Evolutionary conservation across 1,140 invertebrate genomes (phyloP), one percentile per base, ranked within the genome.

Genomic region (Drosophila melanica): DNA sequence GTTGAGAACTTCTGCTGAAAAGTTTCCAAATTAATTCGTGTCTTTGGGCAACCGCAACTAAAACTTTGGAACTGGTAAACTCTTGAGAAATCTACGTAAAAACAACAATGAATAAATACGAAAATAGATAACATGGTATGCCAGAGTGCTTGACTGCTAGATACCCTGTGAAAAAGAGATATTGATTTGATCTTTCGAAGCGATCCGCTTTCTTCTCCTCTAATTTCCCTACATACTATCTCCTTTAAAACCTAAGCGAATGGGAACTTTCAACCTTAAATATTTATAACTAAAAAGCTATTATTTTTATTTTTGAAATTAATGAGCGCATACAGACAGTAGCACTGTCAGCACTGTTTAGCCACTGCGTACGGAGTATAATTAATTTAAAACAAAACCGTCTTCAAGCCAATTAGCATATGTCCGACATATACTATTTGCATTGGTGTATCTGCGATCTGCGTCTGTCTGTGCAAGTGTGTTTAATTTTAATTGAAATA

Each of bases 401-500:
- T 35, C 54, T 41, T 59, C 45, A 39, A 71, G 48, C 35, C 73
- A 75, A 75, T 75, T 75, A 71, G 55, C 68, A 75, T 75, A 75
- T 55, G 54, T 63, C 72, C 45, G 41, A 10, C 60, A 63, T 41
- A 71, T 41, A 41, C 57, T 44, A 16, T 37, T 6, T 69, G 23
- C 45, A 42, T 75, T 39, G 51, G 3, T 23, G 18, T 42, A 57
- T 69, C 59, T 71, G 12, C 48, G 27, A 54, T 47, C 45, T 55
- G 41, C 30, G 53, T 41, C 27, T 54, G 41, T 55, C 20, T 60
- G 59, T 62, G 65, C 55, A 58, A 57, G 65, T 66, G 59, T 75
- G 37, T 65, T 54, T 70, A 65, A 81, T 73, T 81, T 86, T 86
- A 86, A 86, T 86, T 86, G 81, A 85, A 85, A 85, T 85, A 80